phyloP scores from a whole-genome alignment of 2,888 invertebrate species.

The Caenorhabditis japonica region DNA sequence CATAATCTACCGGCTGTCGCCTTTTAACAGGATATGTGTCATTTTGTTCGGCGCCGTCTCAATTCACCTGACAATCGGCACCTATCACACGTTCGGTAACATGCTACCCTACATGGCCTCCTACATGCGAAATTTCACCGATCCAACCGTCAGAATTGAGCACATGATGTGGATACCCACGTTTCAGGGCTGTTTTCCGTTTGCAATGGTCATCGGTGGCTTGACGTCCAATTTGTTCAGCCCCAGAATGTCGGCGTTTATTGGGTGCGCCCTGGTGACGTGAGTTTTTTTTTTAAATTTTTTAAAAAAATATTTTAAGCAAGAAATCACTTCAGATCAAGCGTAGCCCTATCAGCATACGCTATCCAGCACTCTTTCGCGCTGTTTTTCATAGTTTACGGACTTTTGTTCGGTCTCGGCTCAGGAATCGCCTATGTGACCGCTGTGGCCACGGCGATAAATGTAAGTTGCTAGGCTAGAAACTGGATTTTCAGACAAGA shows the following conservation, averaged over 20 bases:
- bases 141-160: constrained; percentile 69
- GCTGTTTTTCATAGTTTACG: constrained; percentile 72
- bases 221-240: constrained; percentile 63
- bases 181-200: constrained; percentile 76
- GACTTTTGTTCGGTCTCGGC: constrained; percentile 75
- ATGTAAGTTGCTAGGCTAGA: constrained; percentile 51
- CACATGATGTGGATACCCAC: constrained; percentile 76
- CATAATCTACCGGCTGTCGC: constrained; percentile 56
- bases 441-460: constrained; percentile 74
- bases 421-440: constrained; percentile 76
- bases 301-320: not conserved
- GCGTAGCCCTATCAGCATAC: constrained; percentile 70
- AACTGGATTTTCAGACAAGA: too few relatives aligned
- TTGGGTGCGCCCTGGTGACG: constrained; percentile 74
- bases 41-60: constrained; percentile 74
- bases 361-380: constrained; percentile 71
- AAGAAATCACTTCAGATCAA: constrained; percentile 55
- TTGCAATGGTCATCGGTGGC: constrained; percentile 77
- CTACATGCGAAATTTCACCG: constrained; percentile 75
- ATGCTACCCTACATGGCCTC: constrained; percentile 77
- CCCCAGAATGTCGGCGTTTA: constrained; percentile 69
- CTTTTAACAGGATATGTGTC: constrained; percentile 61
- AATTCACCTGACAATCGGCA: constrained; percentile 76
- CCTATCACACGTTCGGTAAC: constrained; percentile 77
- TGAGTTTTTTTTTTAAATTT: constrained; percentile 32